A percentile compares a stretch with the other conserved stretches of the same genome.
Conservation (phyloP, 2,113 vertebrate genomes). For the Trematocara stigmaticum region DNA sequence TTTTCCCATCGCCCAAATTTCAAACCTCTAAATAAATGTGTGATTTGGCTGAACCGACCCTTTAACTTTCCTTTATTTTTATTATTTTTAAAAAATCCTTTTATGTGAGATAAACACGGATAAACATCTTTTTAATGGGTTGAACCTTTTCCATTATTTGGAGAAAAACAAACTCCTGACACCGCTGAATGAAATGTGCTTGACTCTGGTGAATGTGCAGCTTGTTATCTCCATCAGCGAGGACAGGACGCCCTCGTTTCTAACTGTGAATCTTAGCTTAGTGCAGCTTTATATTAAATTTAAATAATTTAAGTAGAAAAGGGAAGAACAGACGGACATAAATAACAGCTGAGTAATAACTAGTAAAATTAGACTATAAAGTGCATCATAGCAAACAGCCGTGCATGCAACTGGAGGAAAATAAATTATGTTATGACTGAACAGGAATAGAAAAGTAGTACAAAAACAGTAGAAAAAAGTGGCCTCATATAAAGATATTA, state of each 20-base stretch:
- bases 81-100: fast-evolving
- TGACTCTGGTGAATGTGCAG: not conserved
- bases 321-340: not conserved
- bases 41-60: not conserved
- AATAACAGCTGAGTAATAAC: constrained; percentile 7
- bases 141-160: not conserved
- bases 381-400: constrained; percentile 18
- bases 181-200: not conserved
- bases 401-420: constrained; percentile 22
- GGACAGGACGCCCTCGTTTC: not conserved
- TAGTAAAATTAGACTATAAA: constrained; percentile 28
- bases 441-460: constrained; percentile 40
- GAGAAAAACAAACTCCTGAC: not conserved
- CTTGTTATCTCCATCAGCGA: not conserved
- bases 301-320: constrained; percentile 4
- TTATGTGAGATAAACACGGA: not conserved
- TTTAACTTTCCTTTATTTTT: not conserved
- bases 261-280: not conserved
- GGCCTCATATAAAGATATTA: constrained; percentile 10
- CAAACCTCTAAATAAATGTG: not conserved
- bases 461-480: constrained; percentile 36
- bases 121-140: not conserved
- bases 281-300: constrained; percentile 24
- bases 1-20: not conserved
- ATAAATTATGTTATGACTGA: not conserved